Percentiles rank a stretch among this genome's conserved stretches.
Evolutionary conservation across 2,797 vertebrate genomes (phyloP).

Genomic region (Chiloscyllium punctatum): DNA sequence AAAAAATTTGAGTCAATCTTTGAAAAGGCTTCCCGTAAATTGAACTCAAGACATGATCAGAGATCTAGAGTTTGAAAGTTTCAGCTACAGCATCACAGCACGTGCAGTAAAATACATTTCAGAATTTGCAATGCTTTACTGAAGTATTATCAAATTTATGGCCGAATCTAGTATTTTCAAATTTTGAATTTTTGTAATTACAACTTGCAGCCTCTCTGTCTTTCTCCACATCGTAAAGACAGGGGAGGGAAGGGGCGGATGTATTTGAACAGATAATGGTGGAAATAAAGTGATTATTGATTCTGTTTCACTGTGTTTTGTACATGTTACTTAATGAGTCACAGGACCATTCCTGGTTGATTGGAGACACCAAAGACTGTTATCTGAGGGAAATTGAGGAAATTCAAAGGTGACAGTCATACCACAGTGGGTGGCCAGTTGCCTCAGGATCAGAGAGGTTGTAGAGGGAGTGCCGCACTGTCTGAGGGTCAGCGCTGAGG

Average conservation of each 20-base stretch:
- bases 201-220: no score
- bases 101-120: background rate
- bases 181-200: background rate
- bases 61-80: background rate
- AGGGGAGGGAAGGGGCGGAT: no score
- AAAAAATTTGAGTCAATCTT: background rate
- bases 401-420: no score
- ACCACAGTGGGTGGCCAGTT: background rate
- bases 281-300: background rate
- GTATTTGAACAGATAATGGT: background rate
- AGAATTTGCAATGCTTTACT: background rate
- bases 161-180: background rate
- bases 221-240: background rate
- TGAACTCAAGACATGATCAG: background rate
- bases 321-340: background rate
- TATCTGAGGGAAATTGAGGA: background rate
- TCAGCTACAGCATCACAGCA: no score
- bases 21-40: background rate
- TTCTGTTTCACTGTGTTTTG: no score
- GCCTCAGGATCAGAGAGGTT: background rate
- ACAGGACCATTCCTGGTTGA: background rate
- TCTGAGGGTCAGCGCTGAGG: background rate
- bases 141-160: background rate
- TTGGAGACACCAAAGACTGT: background rate
- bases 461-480: background rate